Conservation (phyloP, 2,113 vertebrate species). For the Turdus rufiventris region DNA sequence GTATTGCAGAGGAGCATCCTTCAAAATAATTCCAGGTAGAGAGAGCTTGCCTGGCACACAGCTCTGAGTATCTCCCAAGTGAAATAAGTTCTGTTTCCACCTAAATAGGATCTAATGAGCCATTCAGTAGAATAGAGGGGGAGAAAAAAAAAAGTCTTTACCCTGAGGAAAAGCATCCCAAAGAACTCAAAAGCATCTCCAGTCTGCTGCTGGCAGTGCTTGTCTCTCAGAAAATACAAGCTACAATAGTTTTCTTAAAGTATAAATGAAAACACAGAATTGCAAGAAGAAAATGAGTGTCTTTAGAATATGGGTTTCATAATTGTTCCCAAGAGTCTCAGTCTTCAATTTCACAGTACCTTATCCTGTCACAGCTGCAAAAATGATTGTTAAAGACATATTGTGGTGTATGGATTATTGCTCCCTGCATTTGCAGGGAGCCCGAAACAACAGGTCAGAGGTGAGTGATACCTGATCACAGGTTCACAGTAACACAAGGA, state of each 20-base stretch:
- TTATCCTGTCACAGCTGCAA: neutral
- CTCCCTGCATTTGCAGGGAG: neutral
- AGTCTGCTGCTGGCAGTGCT: neutral
- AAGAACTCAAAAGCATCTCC: neutral
- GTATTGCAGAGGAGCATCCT: neutral
- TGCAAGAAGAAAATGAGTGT: neutral
- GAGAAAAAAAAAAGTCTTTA: neutral
- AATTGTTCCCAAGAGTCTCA: neutral
- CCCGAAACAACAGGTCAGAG: neutral
- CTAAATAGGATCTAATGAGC: slow-evolving; percentile 23
- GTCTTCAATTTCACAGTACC: neutral
- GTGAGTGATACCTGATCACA: neutral
- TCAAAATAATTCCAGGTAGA: neutral
- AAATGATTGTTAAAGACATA: neutral
- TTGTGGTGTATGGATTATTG: neutral
- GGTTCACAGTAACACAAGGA: neutral
- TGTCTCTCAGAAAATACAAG: neutral
- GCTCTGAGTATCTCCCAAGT: neutral
- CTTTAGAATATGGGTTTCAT: neutral
- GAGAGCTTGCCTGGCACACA: neutral
- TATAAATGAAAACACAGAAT: neutral
- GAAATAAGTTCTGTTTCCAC: slow-evolving; percentile 11
- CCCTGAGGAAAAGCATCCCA: slow-evolving; percentile 9
- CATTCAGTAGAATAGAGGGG: neutral
- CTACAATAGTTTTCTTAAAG: neutral